These are phyloP conservation scores for Alloplasta piceator DNA, from an alignment of 2,888 invertebrate genomes.

Conservation along the genomic window DNA sequence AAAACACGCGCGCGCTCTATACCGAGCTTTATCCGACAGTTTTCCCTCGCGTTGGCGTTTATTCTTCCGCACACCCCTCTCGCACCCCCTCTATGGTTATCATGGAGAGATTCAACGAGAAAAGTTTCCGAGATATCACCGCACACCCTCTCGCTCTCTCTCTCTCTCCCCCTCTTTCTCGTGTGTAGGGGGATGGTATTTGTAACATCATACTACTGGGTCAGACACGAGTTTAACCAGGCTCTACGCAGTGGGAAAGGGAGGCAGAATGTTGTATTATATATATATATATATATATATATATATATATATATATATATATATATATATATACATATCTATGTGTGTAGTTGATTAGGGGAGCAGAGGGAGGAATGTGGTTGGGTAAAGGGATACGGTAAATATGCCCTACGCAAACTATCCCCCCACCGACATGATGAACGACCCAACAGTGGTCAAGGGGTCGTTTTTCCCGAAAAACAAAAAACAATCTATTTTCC, in stretches of 20 bases:
- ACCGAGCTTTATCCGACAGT: constrained; percentile 21
- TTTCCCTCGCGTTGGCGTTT: constrained; percentile 29
- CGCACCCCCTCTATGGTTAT: constrained; percentile 47
- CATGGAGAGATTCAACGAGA: constrained; percentile 46
- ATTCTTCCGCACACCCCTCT: constrained; percentile 50
- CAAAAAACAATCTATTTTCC: constrained; percentile 3
- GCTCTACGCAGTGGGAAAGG: neutral
- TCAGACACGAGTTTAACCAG: constrained; percentile 50
- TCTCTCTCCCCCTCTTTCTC: neutral
- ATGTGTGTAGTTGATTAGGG: no score
- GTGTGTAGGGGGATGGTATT: constrained; percentile 1
- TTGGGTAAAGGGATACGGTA: neutral
- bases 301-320: neutral
- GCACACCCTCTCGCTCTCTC: neutral
- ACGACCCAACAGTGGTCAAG: neutral
- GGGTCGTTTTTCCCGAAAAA: neutral
- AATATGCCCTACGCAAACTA: constrained; percentile 9
- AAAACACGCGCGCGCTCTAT: constrained; percentile 43
- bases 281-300: neutral
- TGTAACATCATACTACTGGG: constrained; percentile 33
- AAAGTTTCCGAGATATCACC: constrained; percentile 50
- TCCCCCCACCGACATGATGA: neutral
- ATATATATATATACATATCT: no score
- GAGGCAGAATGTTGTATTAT: neutral
- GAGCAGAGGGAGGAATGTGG: neutral